phyloP scores from a whole-genome alignment of 1,140 invertebrate genomes.

The Meloidogyne floridensis region DNA sequence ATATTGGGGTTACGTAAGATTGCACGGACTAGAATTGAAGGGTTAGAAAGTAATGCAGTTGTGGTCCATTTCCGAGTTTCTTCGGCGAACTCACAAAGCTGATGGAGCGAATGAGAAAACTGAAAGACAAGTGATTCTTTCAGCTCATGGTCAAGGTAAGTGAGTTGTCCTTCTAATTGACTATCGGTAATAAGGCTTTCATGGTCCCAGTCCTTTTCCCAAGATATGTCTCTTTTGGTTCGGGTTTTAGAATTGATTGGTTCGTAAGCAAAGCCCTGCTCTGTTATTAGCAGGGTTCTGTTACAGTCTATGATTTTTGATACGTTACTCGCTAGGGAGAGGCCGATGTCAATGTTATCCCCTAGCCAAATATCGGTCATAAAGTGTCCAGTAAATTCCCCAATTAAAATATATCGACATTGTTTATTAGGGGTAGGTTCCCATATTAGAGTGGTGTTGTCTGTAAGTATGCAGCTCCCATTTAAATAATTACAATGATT shows the following conservation, averaged over 20 bases:
- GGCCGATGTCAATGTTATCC: neutral
- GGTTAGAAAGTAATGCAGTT: constrained; percentile 10
- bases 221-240: neutral
- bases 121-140: constrained; percentile 1
- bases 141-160: neutral
- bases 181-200: neutral
- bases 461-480: neutral
- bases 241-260: neutral
- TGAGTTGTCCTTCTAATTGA: constrained; percentile 13
- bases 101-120: neutral
- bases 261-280: constrained; percentile 10
- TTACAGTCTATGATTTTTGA: neutral
- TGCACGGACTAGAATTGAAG: neutral
- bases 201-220: neutral
- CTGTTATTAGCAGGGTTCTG: neutral
- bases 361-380: neutral
- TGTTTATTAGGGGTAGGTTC: neutral
- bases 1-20: neutral
- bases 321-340: neutral
- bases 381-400: neutral
- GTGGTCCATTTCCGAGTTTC: neutral
- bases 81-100: constrained; percentile 9
- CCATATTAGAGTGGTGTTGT: constrained; percentile 18
- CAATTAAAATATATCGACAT: neutral
- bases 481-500: neutral